Evolutionary conservation across 2,797 vertebrate genomes (phyloP), one percentile per base, ranked within the genome.

Genomic region (Ctenopoma multispine): DNA sequence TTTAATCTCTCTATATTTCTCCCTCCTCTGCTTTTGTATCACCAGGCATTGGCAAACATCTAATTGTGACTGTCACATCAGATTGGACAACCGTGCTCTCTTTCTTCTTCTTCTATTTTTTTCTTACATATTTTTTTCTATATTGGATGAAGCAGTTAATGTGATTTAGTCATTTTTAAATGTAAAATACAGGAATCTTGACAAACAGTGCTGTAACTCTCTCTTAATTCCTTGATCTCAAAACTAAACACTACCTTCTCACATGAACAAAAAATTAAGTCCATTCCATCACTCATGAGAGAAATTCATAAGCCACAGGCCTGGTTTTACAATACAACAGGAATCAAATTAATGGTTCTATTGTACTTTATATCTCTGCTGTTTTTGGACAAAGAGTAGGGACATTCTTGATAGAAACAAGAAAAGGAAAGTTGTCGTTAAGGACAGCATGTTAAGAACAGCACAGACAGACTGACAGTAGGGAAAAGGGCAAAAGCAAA

Each of bases 401-500:
- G 11, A 27, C 23, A 40, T 40, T 43, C 0, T 27, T 47, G 47
- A 65, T 40, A 65, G 23, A 67, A 40, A 70, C 21, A 50, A 38
- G 13, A 38, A 59, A 61, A 64, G 31, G 17, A 29, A 46, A 68
- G 15, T 64, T 38, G 49, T 49, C 63, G 9, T 69, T 64, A 34
- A 17, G 14, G 21, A 56, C 8, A n/a, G n/a, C n/a, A n/a, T n/a
- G 9, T 69, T 64, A 34, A 17, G 15, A 18, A 57, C 7, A 61
- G 51, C 8, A 71, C 54, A 67, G 27, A 9, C 21, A 46, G n/a
- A 9, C 3, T 58, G 23, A 59, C 27, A 29, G 29, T 41, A 72
- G 40, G 36, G 13, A 60, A 55, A 63, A 40, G 1, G 10, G 21
- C 1, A 50, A n/a, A 50, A 49, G 8, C 2, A 17, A 56, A 17